Conservation (phyloP, 2,888 invertebrate species). For the Hedya salicella region DNA sequence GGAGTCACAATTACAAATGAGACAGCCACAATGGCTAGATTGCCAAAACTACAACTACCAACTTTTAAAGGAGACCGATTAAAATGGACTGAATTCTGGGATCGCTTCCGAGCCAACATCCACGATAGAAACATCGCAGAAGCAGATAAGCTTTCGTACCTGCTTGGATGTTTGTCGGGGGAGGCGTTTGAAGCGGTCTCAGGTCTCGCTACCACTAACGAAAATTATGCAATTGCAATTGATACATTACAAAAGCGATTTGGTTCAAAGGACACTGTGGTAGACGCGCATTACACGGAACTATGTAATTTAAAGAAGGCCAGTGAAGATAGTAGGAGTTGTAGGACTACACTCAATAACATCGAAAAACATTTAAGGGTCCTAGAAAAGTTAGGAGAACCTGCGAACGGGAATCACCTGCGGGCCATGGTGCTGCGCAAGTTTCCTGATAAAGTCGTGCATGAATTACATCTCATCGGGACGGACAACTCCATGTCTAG, state of each 20-base stretch:
- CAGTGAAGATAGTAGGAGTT: not conserved
- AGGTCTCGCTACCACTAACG: slow-evolving; percentile 2
- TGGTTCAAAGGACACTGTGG: not conserved
- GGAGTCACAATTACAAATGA: no score
- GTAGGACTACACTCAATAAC: not conserved
- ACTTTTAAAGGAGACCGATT: no score
- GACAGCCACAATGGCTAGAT: no score
- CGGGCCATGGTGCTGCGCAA: not conserved
- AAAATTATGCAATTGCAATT: slow-evolving; percentile 24
- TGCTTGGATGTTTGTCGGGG: not conserved
- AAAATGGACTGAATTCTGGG: not conserved
- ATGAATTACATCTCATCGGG: not conserved
- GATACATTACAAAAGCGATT: slow-evolving; percentile 3
- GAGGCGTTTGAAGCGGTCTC: not conserved
- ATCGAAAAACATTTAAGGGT: not conserved
- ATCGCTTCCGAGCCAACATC: not conserved
- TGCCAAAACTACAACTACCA: no score
- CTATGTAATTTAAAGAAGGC: not conserved
- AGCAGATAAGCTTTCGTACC: slow-evolving; percentile 15
- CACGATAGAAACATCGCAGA: slow-evolving; percentile 1
- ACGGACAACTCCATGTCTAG: no score
- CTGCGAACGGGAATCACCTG: not conserved
- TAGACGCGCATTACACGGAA: slow-evolving; percentile 16
- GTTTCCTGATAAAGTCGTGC: not conserved
- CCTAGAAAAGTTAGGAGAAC: not conserved